Evolutionary conservation across 2,888 invertebrate genomes (phyloP), one percentile per base, ranked within the genome.

Genomic region (Portevinia maculata): DNA sequence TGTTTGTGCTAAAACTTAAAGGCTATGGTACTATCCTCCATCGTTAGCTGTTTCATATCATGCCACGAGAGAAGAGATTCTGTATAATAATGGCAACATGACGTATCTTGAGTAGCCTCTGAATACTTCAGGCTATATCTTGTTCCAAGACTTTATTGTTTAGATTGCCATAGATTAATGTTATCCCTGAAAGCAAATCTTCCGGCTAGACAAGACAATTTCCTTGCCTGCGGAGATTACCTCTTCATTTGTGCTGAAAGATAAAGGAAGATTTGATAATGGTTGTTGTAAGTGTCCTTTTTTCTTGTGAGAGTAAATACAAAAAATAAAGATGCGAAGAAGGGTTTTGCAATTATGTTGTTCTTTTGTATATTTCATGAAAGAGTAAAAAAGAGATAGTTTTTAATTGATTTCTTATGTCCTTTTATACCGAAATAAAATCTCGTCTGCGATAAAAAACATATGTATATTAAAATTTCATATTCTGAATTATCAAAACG

Each of bases 161-260:
- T 81, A 81, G 81, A 81, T 81, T 81, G 81, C 81, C 81, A 76
- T 81, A 81, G 81, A 81, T 81, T 81, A 81, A 81, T 81, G 76
- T 81, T 64, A 81, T 81, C 76, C 76, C 76, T 81, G 57, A 76
- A 76, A 81, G 81, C 76, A 81, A 81, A 81, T 81, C 81, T 81
- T 70, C 70, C 70, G 76, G 70, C 76, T 81, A 81, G 81, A 81
- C 81, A 81, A 44, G 81, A 81, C 81, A 76, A 76, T 81, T 81
- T 81, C 81, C 70, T 60, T 81, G 70, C 81, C 81, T 76, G 81
- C 39, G 70, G 81, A 76, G 81, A 81, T 81, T 81, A 81, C 81
- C 81, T 81, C 81, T 70, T 76, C 81, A 57, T 81, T 81, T 76
- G 39, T 76, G 44, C 81, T 81, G 69, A 64, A 76, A 76, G 70